Evolutionary conservation across 2,113 vertebrate genomes (phyloP).

Genomic region (Elgaria multicarinata): DNA sequence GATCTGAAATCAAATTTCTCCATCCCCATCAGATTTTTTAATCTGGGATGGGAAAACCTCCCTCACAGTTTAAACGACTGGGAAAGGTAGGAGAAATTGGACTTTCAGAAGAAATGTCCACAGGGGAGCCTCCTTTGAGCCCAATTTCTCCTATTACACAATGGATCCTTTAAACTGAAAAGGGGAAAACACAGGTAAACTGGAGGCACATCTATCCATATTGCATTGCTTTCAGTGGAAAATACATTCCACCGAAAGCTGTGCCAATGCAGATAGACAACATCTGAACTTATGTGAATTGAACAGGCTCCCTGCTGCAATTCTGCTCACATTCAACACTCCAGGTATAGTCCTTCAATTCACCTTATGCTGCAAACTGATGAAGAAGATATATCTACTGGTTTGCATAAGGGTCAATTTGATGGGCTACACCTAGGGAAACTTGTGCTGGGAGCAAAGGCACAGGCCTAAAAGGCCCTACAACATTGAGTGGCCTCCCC

Average conservation of each 20-base stretch:
- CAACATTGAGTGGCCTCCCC: neutral
- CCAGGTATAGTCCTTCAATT: neutral
- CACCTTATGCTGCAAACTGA: neutral
- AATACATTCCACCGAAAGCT: neutral
- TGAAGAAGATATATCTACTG: neutral
- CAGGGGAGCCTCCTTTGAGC: neutral
- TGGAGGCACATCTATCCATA: neutral
- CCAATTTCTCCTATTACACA: neutral
- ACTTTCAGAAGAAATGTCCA: neutral
- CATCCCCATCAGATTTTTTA: neutral
- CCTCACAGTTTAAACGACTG: neutral
- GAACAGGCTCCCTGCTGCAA: too few species aligned
- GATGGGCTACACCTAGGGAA: neutral
- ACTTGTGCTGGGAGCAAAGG: neutral
- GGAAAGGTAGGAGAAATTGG: neutral
- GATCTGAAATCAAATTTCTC: neutral
- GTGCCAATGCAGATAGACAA: neutral
- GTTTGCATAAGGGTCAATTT: neutral
- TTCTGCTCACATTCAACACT: neutral
- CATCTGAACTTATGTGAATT: neutral
- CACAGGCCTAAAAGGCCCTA: neutral
- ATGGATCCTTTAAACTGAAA: neutral
- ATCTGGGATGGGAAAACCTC: neutral
- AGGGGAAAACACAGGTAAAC: neutral
- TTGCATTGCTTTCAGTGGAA: neutral